Percentiles rank a stretch among this genome's conserved stretches.
Conservation (phyloP, 2,888 invertebrate genomes). For the Deilephila elpenor region DNA sequence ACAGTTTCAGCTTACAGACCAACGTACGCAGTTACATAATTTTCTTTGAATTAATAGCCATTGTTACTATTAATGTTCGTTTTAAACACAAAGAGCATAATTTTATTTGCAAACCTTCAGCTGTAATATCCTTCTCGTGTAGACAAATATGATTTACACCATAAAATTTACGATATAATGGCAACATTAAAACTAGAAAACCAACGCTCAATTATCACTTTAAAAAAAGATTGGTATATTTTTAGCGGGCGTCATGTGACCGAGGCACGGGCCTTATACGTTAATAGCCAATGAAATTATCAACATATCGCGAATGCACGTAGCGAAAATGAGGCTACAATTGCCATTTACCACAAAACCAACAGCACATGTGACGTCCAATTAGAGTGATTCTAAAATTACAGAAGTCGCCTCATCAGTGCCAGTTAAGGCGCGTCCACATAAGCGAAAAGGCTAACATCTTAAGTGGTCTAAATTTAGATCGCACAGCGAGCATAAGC, state of each 20-base stretch:
- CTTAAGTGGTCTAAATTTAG: constrained; percentile 77
- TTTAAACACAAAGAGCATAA: not conserved
- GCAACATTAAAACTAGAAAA: not conserved
- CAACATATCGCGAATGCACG: constrained; percentile 37
- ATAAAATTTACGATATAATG: constrained; percentile 4
- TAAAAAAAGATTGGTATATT: constrained; percentile 18
- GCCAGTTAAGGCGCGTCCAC: constrained; percentile 51
- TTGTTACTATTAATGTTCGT: too few species aligned
- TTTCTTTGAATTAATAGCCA: too few species aligned
- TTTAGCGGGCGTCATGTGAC: constrained; percentile 31
- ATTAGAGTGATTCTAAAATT: constrained; percentile 66
- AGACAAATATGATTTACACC: constrained; percentile 3
- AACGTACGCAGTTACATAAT: too few species aligned
- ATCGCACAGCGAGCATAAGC: constrained; percentile 61
- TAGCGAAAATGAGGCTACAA: not conserved
- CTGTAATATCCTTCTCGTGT: not conserved
- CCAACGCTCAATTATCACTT: constrained; percentile 19
- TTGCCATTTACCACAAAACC: constrained; percentile 37
- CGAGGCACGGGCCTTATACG: constrained; percentile 23
- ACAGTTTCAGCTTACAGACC: too few species aligned
- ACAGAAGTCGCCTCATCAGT: constrained; percentile 58
- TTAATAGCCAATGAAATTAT: constrained; percentile 38
- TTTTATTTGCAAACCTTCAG: not conserved
- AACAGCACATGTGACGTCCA: constrained; percentile 56
- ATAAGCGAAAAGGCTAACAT: constrained; percentile 71